A percentile compares a stretch with the other conserved stretches of the same genome.
These are phyloP conservation scores for Machimus rusticus DNA, from an alignment of 2,888 invertebrate species.

Conservation along the genomic window DNA sequence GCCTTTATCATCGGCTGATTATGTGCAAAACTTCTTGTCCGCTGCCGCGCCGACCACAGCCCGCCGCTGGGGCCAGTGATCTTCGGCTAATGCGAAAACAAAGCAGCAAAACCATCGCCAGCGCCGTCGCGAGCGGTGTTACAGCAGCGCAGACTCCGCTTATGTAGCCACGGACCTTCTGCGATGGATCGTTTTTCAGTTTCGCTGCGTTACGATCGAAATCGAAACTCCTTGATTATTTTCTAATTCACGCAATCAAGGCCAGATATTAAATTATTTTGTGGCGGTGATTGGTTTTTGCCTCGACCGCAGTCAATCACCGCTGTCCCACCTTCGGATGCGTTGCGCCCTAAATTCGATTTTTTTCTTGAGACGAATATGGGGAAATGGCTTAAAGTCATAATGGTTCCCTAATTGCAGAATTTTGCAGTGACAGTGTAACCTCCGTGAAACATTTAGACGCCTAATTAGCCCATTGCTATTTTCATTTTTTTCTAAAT, in stretches of 20 bases:
- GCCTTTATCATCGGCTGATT: neutral
- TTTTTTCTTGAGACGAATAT: neutral
- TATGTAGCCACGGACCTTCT: slow-evolving; percentile 18
- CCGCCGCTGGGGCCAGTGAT: neutral
- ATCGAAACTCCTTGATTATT: slow-evolving; percentile 25
- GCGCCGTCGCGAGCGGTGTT: neutral
- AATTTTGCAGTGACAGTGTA: neutral
- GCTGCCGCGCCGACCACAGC: neutral
- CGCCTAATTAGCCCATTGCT: neutral
- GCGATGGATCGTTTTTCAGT: slow-evolving; percentile 21
- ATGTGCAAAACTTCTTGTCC: neutral
- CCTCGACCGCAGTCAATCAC: neutral
- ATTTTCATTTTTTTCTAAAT: neutral
- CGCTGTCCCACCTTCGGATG: neutral
- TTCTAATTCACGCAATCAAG: slow-evolving; percentile 26
- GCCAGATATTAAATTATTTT: slow-evolving; percentile 19
- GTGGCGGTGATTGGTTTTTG: neutral
- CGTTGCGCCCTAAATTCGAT: neutral
- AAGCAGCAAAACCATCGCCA: neutral
- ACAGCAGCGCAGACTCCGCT: neutral
- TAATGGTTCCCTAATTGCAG: neutral
- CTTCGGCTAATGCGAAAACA: neutral
- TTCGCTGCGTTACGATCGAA: slow-evolving; percentile 22
- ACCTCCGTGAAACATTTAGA: neutral
- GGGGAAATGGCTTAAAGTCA: neutral